Conservation (phyloP, 1,140 invertebrate species). For the Pachypsylla venusta region DNA sequence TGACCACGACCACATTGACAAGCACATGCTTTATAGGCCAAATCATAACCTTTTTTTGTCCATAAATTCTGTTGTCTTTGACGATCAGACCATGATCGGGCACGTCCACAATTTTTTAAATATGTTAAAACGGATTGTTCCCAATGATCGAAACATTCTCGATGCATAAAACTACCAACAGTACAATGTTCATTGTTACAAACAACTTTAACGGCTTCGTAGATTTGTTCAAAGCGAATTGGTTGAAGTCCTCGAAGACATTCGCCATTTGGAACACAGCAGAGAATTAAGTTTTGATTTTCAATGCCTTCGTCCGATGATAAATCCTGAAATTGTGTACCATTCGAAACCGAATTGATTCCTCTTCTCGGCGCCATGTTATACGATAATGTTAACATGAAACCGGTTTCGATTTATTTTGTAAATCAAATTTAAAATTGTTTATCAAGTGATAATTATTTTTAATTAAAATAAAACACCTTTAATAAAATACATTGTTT, state of each 20-base stretch:
- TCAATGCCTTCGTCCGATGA: constrained; percentile 11
- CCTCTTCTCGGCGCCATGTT: not conserved
- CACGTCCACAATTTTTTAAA: constrained; percentile 73
- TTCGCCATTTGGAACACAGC: constrained; percentile 65
- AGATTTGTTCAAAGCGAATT: constrained; percentile 54
- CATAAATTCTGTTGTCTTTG: constrained; percentile 88
- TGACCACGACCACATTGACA: constrained; percentile 80
- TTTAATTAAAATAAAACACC: too few relatives aligned
- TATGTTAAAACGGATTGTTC: constrained; percentile 75
- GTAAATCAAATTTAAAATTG: too few relatives aligned
- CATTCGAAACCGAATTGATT: not conserved
- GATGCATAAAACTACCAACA: constrained; percentile 82
- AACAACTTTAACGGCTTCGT: constrained; percentile 68
- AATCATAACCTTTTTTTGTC: constrained; percentile 94
- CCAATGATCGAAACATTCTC: constrained; percentile 87
- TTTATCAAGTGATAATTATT: too few relatives aligned
- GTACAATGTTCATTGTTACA: constrained; percentile 90
- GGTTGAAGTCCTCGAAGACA: constrained; percentile 39
- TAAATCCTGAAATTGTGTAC: not conserved
- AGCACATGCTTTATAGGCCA: constrained; percentile 78
- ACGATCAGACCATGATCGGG: constrained; percentile 83
- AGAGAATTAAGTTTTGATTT: constrained; percentile 39
- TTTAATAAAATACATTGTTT: too few relatives aligned
- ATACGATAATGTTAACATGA: not conserved
- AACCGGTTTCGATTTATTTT: too few relatives aligned